Evolutionary conservation across 2,888 invertebrate genomes (phyloP), one percentile per base, ranked within the genome.

Genomic region (Orchestes rusci): DNA sequence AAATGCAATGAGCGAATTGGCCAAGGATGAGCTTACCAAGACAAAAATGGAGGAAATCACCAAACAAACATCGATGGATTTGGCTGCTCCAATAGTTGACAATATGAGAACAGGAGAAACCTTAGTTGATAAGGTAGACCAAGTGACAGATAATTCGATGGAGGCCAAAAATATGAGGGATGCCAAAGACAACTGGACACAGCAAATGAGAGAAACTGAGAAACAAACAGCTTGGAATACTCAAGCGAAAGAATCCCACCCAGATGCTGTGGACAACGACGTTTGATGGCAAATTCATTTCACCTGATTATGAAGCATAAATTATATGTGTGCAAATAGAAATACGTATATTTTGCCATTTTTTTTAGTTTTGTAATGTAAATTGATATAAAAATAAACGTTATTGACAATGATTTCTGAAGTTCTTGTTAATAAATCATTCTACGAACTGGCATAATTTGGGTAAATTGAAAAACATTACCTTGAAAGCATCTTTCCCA

Each of bases 21-120:
- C 50, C 13, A 56, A 56, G 31, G 61, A 62, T 39, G 53, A 56
- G 16, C 57, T 59, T 13, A 62, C 62, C 7, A 27, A 60, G 30
- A 52, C 60, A 20, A 57, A 55, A 8, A 60, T 64, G 59, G 54
- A 55, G 12, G 51, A 60, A 36, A 43, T 61, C 5, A 17, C 54
- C 2, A 55, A 60, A 20, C n/a, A n/a, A n/a, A n/a, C n/a, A n/a
- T n/a, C n/a, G n/a, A n/a, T n/a, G n/a, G n/a, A n/a, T n/a, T n/a
- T n/a, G n/a, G n/a, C n/a, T n/a, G n/a, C n/a, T n/a, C n/a, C 27
- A 23, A 2, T 13, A 3, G 7, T 23, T 27, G 37, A 15, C 16
- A 38, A 38, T 29, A 36, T 4, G n/a, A n/a, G n/a, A n/a, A n/a
- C n/a, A n/a, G n/a, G 38, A 15, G 29, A 27, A 28, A 29, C 38